phyloP scores from a whole-genome alignment of 1,140 invertebrate genomes.

The Caerostris darwini region DNA sequence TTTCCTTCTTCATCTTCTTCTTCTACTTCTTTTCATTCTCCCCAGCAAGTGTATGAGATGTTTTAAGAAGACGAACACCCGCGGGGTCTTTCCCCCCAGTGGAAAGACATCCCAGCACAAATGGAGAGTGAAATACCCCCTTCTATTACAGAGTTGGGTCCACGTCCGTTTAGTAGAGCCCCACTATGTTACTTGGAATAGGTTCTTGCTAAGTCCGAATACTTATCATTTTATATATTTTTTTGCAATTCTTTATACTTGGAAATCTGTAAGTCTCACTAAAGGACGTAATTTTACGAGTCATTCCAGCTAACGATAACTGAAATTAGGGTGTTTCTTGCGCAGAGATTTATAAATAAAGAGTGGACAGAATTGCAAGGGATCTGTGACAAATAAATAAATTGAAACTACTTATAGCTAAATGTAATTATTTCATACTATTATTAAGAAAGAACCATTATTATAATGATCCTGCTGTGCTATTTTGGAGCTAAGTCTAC shows the following conservation, averaged over 20 bases:
- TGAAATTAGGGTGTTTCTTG: too few relatives aligned
- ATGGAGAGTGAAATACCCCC: slow-evolving; percentile 14
- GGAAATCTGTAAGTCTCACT: slow-evolving; percentile 3
- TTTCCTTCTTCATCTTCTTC: slow-evolving; percentile 1
- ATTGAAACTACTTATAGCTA: too few relatives aligned
- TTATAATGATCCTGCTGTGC: too few relatives aligned
- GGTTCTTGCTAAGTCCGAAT: neutral
- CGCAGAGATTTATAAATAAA: too few relatives aligned
- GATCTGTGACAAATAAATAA: too few relatives aligned
- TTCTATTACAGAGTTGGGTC: neutral
- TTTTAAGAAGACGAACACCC: slow-evolving; percentile 38
- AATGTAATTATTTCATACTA: too few relatives aligned
- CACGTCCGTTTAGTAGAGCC: slow-evolving; percentile 2
- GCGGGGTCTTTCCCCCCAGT: neutral
- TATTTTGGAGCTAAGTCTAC: too few relatives aligned
- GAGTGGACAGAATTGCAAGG: too few relatives aligned
- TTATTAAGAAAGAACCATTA: too few relatives aligned
- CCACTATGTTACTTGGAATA: neutral
- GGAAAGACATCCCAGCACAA: neutral
- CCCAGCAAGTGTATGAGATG: slow-evolving; percentile 33
- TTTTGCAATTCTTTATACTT: neutral
- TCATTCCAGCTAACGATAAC: too few relatives aligned
- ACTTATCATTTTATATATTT: neutral
- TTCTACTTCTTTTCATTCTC: neutral
- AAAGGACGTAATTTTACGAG: too few relatives aligned